phyloP scores from a whole-genome alignment of 2,113 vertebrate genomes.

The Megaleporinus macrocephalus region DNA sequence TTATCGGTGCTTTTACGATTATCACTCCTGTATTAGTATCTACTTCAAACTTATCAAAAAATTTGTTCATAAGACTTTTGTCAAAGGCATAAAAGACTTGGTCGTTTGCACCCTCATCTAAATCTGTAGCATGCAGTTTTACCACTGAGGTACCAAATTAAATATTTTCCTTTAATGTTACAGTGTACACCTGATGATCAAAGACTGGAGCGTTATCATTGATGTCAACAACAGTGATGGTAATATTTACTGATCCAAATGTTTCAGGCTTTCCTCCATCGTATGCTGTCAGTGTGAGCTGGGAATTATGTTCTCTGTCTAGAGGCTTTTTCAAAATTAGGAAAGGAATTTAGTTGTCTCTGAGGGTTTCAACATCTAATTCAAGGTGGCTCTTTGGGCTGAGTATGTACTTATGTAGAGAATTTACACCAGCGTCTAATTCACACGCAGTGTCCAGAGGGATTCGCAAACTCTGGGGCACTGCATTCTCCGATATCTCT shows the following conservation, averaged over 20 bases:
- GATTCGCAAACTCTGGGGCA: slow-evolving; percentile 53
- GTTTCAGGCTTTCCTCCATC: slow-evolving; percentile 61
- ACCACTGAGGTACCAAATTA: slow-evolving; percentile 54
- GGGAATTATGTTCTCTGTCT: no score
- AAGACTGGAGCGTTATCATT: slow-evolving; percentile 66
- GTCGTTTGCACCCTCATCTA: slow-evolving; percentile 65
- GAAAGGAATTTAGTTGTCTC: slow-evolving; percentile 59
- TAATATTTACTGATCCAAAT: slow-evolving; percentile 51
- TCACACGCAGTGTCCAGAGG: slow-evolving; percentile 60
- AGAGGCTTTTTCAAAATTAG: slow-evolving; percentile 57
- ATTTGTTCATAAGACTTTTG: no score
- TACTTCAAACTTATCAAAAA: no score
- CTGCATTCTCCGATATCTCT: slow-evolving; percentile 55
- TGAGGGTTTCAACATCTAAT: slow-evolving; percentile 55
- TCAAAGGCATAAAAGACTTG: slow-evolving; percentile 61
- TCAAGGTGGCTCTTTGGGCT: slow-evolving; percentile 58
- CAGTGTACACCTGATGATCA: slow-evolving; percentile 39
- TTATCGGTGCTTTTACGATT: slow-evolving; percentile 54
- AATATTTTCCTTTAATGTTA: slow-evolving; percentile 52
- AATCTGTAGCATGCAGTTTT: slow-evolving; percentile 61
- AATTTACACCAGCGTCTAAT: slow-evolving; percentile 57
- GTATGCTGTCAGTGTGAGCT: no score
- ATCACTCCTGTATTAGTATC: slow-evolving; percentile 60
- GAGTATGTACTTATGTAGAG: slow-evolving; percentile 58
- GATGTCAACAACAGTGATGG: slow-evolving; percentile 59